Base-by-base conservation (phyloP, 2,888 invertebrate genomes). In the Synergus laeviventris region DNA sequence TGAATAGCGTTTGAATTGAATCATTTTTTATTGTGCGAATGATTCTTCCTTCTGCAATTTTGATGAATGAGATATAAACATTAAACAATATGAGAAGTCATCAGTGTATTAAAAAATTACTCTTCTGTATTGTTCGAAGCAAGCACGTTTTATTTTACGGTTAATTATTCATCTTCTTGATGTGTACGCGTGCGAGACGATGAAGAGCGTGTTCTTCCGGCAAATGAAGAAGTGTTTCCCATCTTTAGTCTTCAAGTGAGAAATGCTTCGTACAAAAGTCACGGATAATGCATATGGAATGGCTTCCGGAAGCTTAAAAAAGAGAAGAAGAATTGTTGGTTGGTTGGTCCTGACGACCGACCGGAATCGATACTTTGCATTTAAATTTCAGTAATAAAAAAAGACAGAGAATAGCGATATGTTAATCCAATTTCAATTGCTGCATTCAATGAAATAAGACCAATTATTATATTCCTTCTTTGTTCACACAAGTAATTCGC, bases 351-450 rank as follows among this genome's bases (percentile, higher is more conserved):
- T 77, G 74, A 62, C 74, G 78, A 75, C 73, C 75, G 76, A 31
- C 70, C 76, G 76, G 79, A 78, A 84, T 83, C 84, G 82, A 84
- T 84, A 84, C 81, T 83, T 82, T 83, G 81, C 81, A 84, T 83
- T 82, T 81, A 82, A 84, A 84, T 84, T 81, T 77, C 79, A 79
- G 80, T 54, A 76, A 79, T 64, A 64, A 64, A 64, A 64, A 39
- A 64, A 64, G 39, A 39, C 64, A 39, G 18, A 21, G 21, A 42
- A 64, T 42, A 39, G 42, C 21, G 39, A n/a, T n/a, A 7, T n/a
- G 8, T n/a, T 7, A n/a, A 7, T 49, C 45, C n/a, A 7, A n/a
- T 49, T n/a, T 49, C 16, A 49, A n/a, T 49, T 31, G 31, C 31
- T 31, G 2, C 31, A 31, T 31, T 31, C 31, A 31, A 31, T 4